Base-by-base conservation (phyloP, 2,113 vertebrate genomes). In the Peromyscus leucopus region DNA sequence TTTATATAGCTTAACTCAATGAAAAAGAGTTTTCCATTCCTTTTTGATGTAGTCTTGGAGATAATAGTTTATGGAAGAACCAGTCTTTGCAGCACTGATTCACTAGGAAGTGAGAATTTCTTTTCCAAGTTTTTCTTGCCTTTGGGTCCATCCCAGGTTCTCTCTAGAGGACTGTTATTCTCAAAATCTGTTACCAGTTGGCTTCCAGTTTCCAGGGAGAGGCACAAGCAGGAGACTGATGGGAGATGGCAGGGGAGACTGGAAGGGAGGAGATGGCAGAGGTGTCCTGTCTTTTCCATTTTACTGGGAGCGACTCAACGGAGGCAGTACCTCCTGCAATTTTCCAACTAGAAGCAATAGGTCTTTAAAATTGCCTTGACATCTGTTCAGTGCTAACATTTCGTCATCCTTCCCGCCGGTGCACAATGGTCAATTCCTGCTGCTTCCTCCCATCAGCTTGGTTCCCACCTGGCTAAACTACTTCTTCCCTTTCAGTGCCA, bases 251-350 rank as follows among this genome's bases (percentile, higher is more conserved):
- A 17, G 33, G 4, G 48, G 4, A 6, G 3, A 4, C 22, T 4
- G 33, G n/a, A 86, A 8, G 1, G 2, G 9, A 59, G 0, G 2
- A 61, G 6, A 67, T 9, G 0, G 28, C 36, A 63, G 28, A 39
- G 0, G 2, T 2, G 39, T 48, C 75, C 0, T 48, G 0, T n/a
- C 42, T 74, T 83, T 67, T 10, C 55, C 22, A 3, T 57, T 13
- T 63, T 71, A 6, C 12, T 91, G 57, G 10, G 1, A 46, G n/a
- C 13, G 31, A 19, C 9, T 26, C 21, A 51, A 12, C 2, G 13
- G 1, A 24, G 19, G 0, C 9, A 5, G 0, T 3, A 2, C 57
- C 46, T 93, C n/a, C 19, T 39, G 39, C n/a, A 55, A 7, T 9
- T 7, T 74, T 79, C 17, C 63, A 76, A 5, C 2, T 71, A 33